Base-by-base conservation (phyloP, 2,113 vertebrate species). In the Cyanoderma ruficeps region DNA sequence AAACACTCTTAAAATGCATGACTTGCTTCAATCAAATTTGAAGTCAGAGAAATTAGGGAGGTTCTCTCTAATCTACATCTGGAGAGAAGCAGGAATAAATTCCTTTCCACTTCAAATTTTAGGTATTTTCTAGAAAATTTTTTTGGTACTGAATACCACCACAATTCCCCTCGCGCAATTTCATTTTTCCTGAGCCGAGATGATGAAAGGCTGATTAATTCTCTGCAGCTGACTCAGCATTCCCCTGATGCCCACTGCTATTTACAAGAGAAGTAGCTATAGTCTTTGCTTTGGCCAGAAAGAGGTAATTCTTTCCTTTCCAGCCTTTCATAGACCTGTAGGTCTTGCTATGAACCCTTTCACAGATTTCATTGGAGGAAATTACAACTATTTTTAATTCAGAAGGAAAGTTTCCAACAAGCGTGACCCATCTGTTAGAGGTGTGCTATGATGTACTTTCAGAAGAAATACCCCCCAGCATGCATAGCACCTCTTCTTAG, bases 191-290 rank as follows among this genome's bases (percentile, higher is more conserved):
- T 49, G 56, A 90, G 71, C 68, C 20, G 67, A 67, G 87, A 74
- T 1, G 2, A 49, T 78, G 71, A 94, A 95, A 91, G 56, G 53
- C 49, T 91, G 78, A 94, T 88, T 88, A 91, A 93, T 83, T 86
- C 56, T 60, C 80, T 67, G 64, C n/a, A 68, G 63, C 59, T 93
- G 90, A 94, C 59, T 93, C 90, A 93, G 63, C 82, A 52, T 70
- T 86, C 55, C 71, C 20, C 15, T 70, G 63, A 84, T 67, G 27
- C 55, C 80, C 71, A 49, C 25, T 27, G 6, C 28, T 90, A 72
- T 59, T 86, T 89, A 70, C 35, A 90, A 44, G 52, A 85, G 63
- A 94, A 60, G 42, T 67, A 88, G 33, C 85, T 83, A 20, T n/a
- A 30, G 52, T 80, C 64, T 35, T 59, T 93, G 69, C 75, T 74